A percentile compares a stretch with the other conserved stretches of the same genome.
phyloP scores from a whole-genome alignment of 2,113 vertebrate genomes.

The Cyanistes caeruleus region DNA sequence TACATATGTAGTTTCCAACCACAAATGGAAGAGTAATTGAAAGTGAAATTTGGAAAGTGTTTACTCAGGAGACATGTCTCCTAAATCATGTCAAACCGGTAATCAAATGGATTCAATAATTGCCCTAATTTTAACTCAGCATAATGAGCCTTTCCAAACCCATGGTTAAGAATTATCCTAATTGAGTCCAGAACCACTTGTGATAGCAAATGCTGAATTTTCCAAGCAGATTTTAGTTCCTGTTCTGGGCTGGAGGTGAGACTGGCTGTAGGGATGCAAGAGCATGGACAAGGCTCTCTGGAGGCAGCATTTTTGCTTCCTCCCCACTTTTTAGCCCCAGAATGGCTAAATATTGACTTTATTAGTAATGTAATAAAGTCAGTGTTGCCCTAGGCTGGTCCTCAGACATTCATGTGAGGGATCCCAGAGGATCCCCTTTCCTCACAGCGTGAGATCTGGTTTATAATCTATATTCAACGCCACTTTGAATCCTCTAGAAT shows the following conservation, averaged over 20 bases:
- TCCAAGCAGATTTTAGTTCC: not conserved
- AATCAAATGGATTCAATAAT: conserved; percentile 1
- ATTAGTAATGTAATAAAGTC: not conserved
- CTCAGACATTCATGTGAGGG: not conserved
- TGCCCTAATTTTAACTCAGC: conserved; percentile 6
- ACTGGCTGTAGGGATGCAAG: not conserved
- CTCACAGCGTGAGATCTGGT: not conserved
- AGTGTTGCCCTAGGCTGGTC: not conserved
- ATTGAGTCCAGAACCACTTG: not conserved
- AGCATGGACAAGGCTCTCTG: not conserved
- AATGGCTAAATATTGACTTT: not conserved
- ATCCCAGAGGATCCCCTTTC: not conserved
- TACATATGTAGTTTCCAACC: not conserved
- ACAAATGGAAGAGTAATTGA: not conserved
- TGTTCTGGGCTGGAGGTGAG: not conserved
- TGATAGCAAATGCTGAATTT: not conserved
- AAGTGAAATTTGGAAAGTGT: not conserved
- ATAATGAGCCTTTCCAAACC: not conserved
- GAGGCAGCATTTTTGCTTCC: not conserved
- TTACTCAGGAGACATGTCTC: not conserved
- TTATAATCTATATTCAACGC: not conserved
- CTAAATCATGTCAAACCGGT: not conserved
- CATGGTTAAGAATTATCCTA: not conserved
- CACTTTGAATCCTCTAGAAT: not conserved
- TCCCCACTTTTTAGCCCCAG: not conserved